Conservation (phyloP, 2,888 invertebrate genomes). For the Drosophila niveifrons region DNA sequence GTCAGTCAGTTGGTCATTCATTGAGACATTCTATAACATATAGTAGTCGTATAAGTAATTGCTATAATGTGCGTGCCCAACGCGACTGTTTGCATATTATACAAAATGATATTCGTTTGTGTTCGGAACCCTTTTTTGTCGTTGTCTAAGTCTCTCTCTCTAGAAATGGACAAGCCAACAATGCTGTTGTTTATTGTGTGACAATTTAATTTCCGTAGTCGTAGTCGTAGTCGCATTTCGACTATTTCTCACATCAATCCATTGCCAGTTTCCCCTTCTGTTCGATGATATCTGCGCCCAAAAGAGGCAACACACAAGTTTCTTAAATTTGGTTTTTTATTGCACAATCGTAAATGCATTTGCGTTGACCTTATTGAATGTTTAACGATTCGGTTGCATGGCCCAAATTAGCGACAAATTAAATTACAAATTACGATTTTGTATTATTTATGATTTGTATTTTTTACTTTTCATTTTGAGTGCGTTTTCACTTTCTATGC, state of each 20-base stretch:
- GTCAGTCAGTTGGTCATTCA: conserved; percentile 33
- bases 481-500: conserved; percentile 46
- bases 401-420: conserved; percentile 29
- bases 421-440: conserved; percentile 19
- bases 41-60: conserved; percentile 48
- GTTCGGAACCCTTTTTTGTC: conserved; percentile 31
- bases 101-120: conserved; percentile 19
- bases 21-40: conserved; percentile 26
- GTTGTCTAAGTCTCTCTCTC: conserved; percentile 40
- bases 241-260: conserved; percentile 31
- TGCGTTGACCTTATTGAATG: conserved; percentile 15
- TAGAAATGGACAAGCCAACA: conserved; percentile 42
- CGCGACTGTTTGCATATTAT: conserved; percentile 65
- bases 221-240: conserved; percentile 28
- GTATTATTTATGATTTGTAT: conserved; percentile 25
- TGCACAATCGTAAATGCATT: conserved; percentile 40
- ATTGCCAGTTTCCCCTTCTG: neutral
- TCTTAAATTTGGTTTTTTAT: conserved; percentile 20
- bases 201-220: conserved; percentile 58
- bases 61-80: conserved; percentile 68
- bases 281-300: no score
- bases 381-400: conserved; percentile 26
- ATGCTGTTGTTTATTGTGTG: conserved; percentile 17
- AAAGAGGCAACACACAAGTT: conserved; percentile 1
- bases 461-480: conserved; percentile 12